Base-by-base conservation (phyloP, 1,140 invertebrate species). In the Gryon sp. region DNA sequence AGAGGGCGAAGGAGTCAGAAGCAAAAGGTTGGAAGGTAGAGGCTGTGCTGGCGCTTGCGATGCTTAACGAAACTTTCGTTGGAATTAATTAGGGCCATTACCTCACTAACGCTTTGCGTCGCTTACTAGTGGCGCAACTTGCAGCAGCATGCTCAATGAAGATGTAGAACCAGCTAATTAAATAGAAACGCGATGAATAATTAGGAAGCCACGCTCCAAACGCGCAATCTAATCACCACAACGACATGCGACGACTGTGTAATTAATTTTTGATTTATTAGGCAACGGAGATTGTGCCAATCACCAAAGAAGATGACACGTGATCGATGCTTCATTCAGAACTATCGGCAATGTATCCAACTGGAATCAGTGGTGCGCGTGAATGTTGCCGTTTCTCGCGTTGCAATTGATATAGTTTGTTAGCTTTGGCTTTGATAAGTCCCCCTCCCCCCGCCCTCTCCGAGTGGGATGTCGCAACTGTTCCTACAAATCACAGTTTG, bases 101-200 rank as follows among this genome's bases (percentile, higher is more conserved):
- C 68, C 75, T 69, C 68, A 19, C 75, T 68, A 65, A 78, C 68
- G 59, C 75, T 78, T 62, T 62, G 62, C 74, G 55, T 38, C 59
- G 65, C 73, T 76, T 69, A 69, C 73, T 52, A 50, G 32, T 22
- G 30, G 22, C 26, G 55, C 72, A 57, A 70, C 19, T 68, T 50
- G 75, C 68, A 73, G 68, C 68, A 73, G 75, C 68, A 73, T 73
- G 75, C 63, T 57, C 75, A 69, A 78, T 78, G 75, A 78, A 73
- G 75, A 78, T 78, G 75, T 73, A 78, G 75, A 73, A 78, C 62
- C 15, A 78, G 62, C 75, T 78, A 78, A 78, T 78, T 73, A 78
- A 78, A 78, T 78, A 78, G 75, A 73, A 78, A 72, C 74, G 75
- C 62, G 75, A 77, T 77, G 75, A 77, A 77, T 77, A 72, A 77